Percentiles rank a stretch among this genome's conserved stretches.
phyloP scores from a whole-genome alignment of 2,888 invertebrate genomes.

The Trichopria drosophilae region DNA sequence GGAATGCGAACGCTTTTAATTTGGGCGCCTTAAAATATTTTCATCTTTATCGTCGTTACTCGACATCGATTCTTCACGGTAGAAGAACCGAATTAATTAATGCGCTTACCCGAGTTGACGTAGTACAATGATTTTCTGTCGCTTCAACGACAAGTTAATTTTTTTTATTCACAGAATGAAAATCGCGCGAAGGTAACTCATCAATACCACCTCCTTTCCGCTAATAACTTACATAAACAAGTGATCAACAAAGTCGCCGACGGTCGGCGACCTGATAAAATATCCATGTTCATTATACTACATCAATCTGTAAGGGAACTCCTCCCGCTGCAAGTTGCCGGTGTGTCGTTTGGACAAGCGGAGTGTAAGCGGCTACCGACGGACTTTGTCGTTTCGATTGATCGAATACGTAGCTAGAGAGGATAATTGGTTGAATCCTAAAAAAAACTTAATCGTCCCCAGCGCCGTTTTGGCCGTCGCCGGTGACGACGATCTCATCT shows the following conservation, averaged over 20 bases:
- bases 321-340: slow-evolving; percentile 9
- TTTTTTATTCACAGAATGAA: background rate
- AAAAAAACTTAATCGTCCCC: slow-evolving; percentile 35
- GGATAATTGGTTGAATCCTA: too few relatives aligned
- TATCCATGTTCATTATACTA: slow-evolving; percentile 25
- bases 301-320: too few relatives aligned
- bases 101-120: too few relatives aligned
- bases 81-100: too few relatives aligned
- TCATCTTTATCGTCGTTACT: slow-evolving; percentile 27
- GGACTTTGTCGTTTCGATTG: background rate
- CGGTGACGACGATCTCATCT: slow-evolving; percentile 30
- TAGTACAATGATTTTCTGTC: slow-evolving; percentile 12
- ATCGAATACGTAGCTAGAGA: too few relatives aligned
- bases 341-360: slow-evolving; percentile 18
- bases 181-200: slow-evolving; percentile 14
- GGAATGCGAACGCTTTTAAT: too few relatives aligned
- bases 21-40: slow-evolving; percentile 39
- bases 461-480: slow-evolving; percentile 36
- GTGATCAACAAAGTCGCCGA: too few relatives aligned
- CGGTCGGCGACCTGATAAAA: too few relatives aligned
- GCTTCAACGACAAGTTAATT: background rate
- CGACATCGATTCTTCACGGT: slow-evolving; percentile 17
- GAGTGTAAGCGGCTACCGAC: slow-evolving; percentile 13
- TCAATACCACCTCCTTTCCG: too few relatives aligned
- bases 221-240: too few relatives aligned